Evolutionary conservation across 2,797 vertebrate species (phyloP), one percentile per base, ranked within the genome.

Genomic region (Epinephelus malabaricus): DNA sequence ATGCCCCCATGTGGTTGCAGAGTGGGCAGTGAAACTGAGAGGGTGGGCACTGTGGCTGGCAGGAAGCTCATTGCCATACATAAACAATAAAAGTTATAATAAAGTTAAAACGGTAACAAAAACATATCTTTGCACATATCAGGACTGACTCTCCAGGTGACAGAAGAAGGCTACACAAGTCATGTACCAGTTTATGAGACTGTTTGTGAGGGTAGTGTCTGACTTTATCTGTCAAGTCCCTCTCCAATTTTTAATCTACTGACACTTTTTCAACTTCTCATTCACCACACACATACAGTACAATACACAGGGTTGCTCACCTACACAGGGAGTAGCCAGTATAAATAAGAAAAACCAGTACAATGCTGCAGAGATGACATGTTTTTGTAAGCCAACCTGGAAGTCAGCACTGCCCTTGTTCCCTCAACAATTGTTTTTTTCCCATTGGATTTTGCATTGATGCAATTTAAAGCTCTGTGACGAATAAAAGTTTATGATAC

Each of bases 1-100:
- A 67, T 68, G 79, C 92, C 92, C 93, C 90, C 83, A 34, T 82
- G 82, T 89, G 88, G 91, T 78, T 76, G 91, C 88, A 86, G 82
- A 87, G 83, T 78, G 93, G 92, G 93, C 94, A 94, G 92, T 92
- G 92, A 91, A 89, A 88, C 91, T 79, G 89, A 90, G 85, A 90
- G 88, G 88, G 86, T 60, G 92, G 90, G 89, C 93, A 95, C 93
- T 92, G 92, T 90, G 92, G 94, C 91, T 91, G 90, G 91, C 93
- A 95, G 95, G 94, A 95, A 96, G 94, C 93, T 92, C 92, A 78
- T 93, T 78, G 91, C 92, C 88, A 82, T 88, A 88, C 83, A 86
- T 74, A 73, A 84, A 90, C 84, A 90, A 90, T 59, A 78, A 86
- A 56, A 80, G 62, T 84, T 66, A 82, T 47, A 92, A 91, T 85